These are phyloP conservation scores for Thyatira batis DNA, from an alignment of 2,888 invertebrate species.

Conservation along the genomic window DNA sequence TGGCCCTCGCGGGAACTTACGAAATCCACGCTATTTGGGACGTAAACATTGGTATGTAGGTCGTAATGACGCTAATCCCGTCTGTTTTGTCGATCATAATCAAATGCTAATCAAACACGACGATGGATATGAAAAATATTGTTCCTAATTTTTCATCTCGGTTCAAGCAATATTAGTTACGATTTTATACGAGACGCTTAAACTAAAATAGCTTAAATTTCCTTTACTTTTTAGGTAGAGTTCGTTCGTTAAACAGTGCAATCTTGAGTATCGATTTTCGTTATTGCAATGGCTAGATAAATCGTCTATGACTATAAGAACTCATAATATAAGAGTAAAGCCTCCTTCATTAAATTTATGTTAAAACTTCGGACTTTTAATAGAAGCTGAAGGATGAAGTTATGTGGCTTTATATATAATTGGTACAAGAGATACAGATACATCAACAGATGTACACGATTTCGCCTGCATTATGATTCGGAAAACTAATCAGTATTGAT, in stretches of 20 bases:
- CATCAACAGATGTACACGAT: not conserved
- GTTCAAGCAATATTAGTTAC: too few relatives aligned
- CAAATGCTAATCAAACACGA: slow-evolving; percentile 32
- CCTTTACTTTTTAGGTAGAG: too few relatives aligned
- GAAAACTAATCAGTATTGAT: not conserved
- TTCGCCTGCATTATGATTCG: not conserved
- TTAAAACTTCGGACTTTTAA: not conserved
- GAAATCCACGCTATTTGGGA: slow-evolving; percentile 57
- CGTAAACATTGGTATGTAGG: slow-evolving; percentile 67
- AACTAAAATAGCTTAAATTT: too few relatives aligned
- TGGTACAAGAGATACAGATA: not conserved
- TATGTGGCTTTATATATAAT: not conserved
- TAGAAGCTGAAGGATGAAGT: not conserved
- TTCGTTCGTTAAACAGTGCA: too few relatives aligned
- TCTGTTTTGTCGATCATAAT: slow-evolving; percentile 51
- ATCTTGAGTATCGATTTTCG: too few relatives aligned
- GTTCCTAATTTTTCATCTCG: not conserved
- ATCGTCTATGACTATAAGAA: too few relatives aligned
- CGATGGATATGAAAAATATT: slow-evolving; percentile 18
- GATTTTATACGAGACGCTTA: too few relatives aligned
- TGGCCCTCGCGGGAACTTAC: slow-evolving; percentile 30
- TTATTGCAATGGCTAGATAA: too few relatives aligned
- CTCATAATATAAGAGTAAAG: too few relatives aligned
- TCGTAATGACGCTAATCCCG: slow-evolving; percentile 46
- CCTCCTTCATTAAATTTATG: too few relatives aligned